Evolutionary conservation across 2,888 invertebrate genomes (phyloP).

Genomic region (Smittia aterrima): DNA sequence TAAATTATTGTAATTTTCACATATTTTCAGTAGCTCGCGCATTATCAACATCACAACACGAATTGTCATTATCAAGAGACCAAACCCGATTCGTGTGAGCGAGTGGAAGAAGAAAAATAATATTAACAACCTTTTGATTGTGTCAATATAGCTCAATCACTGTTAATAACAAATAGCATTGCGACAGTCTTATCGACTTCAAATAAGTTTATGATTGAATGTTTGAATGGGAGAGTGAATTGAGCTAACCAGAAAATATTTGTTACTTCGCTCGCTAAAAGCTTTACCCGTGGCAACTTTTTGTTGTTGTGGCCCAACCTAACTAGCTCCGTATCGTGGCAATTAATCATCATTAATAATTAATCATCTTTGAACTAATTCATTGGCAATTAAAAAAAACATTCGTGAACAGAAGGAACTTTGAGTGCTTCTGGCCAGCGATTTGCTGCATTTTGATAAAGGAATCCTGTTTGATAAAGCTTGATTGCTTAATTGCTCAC

Average conservation of each 20-base stretch:
- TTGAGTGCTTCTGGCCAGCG: background rate
- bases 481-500: background rate
- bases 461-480: background rate
- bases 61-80: slow-evolving; percentile 1
- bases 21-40: slow-evolving; percentile 13
- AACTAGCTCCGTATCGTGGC: background rate
- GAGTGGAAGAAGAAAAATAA: slow-evolving; percentile 30
- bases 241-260: too few species aligned
- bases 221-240: background rate
- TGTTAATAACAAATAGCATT: slow-evolving; percentile 41
- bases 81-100: background rate
- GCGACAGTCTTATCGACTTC: slow-evolving; percentile 8
- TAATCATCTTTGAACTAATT: slow-evolving; percentile 41
- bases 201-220: slow-evolving; percentile 16
- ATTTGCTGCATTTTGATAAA: slow-evolving; percentile 31
- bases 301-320: slow-evolving; percentile 1
- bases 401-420: background rate
- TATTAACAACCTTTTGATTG: slow-evolving; percentile 41
- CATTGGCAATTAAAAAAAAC: slow-evolving; percentile 39
- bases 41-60: slow-evolving; percentile 6
- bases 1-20: slow-evolving; percentile 39
- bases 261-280: too few species aligned
- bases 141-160: slow-evolving; percentile 41
- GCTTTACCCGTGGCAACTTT: background rate
- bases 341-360: slow-evolving; percentile 41